phyloP scores from a whole-genome alignment of 1,140 invertebrate genomes.

The Pteromalus puparum region DNA sequence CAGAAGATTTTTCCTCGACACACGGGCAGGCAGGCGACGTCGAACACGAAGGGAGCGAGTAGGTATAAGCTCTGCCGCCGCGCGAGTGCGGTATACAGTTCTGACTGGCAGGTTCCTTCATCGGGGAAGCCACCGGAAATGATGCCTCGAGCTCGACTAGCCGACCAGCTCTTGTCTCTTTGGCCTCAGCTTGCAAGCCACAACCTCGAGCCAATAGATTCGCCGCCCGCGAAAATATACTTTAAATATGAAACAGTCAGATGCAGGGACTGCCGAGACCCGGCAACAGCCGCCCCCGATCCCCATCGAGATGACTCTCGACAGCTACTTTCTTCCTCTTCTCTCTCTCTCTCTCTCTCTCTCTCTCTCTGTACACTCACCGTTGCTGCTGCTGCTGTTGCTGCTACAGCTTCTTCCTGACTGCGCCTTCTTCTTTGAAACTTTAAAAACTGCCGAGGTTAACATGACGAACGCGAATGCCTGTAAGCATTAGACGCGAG shows the following conservation, averaged over 20 bases:
- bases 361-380: slow-evolving; percentile 26
- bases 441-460: slow-evolving; percentile 52
- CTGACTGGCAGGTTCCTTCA: slow-evolving; percentile 75
- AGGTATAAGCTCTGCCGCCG: slow-evolving; percentile 61
- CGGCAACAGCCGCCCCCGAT: slow-evolving; percentile 54
- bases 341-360: slow-evolving; percentile 13
- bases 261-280: slow-evolving; percentile 58
- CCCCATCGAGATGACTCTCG: slow-evolving; percentile 69
- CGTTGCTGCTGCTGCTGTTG: not conserved
- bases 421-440: slow-evolving; percentile 48
- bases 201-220: slow-evolving; percentile 64
- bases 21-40: not conserved
- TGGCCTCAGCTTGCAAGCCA: slow-evolving; percentile 15
- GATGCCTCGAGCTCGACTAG: slow-evolving; percentile 64
- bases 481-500: slow-evolving; percentile 30
- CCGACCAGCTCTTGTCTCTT: slow-evolving; percentile 67
- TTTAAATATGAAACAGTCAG: slow-evolving; percentile 75
- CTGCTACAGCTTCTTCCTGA: slow-evolving; percentile 50
- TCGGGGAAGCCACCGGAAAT: slow-evolving; percentile 75
- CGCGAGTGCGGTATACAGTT: slow-evolving; percentile 42
- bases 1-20: not conserved
- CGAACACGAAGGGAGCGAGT: slow-evolving; percentile 54
- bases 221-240: slow-evolving; percentile 68
- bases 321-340: slow-evolving; percentile 61
- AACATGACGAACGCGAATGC: slow-evolving; percentile 51